These are phyloP conservation scores for Halictus quadricinctus DNA, from an alignment of 2,888 invertebrate species.

Conservation along the genomic window DNA sequence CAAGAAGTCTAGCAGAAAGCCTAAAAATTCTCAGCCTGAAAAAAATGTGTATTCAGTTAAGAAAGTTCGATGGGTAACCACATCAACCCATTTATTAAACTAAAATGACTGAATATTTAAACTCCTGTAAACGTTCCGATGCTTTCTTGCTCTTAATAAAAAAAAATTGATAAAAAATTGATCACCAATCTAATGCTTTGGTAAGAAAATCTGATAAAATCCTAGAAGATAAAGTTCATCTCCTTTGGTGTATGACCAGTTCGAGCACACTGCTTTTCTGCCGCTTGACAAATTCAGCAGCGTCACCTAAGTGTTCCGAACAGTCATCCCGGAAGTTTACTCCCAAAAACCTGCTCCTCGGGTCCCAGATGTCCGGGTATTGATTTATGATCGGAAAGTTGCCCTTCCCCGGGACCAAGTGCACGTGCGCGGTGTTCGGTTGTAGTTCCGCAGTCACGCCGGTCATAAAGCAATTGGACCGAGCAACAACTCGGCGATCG, in stretches of 20 bases:
- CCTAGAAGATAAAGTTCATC: not conserved
- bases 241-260: not conserved
- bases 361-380: not conserved
- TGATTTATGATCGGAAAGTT: constrained; percentile 2
- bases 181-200: not conserved
- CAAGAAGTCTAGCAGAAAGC: not conserved
- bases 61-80: no score
- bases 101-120: no score
- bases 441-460: not conserved
- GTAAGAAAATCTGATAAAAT: not conserved
- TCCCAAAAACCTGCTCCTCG: not conserved
- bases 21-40: no score
- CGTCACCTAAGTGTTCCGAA: not conserved
- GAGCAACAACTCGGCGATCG: not conserved
- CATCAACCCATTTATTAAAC: no score
- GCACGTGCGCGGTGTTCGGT: not conserved
- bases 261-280: not conserved
- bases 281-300: not conserved
- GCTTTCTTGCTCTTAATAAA: not conserved
- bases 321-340: not conserved
- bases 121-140: not conserved
- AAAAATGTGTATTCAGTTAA: no score
- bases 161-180: not conserved
- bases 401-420: not conserved
- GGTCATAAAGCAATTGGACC: not conserved